These are phyloP conservation scores for Drosophila subquinaria DNA, from an alignment of 2,888 invertebrate genomes.

Conservation along the genomic window DNA sequence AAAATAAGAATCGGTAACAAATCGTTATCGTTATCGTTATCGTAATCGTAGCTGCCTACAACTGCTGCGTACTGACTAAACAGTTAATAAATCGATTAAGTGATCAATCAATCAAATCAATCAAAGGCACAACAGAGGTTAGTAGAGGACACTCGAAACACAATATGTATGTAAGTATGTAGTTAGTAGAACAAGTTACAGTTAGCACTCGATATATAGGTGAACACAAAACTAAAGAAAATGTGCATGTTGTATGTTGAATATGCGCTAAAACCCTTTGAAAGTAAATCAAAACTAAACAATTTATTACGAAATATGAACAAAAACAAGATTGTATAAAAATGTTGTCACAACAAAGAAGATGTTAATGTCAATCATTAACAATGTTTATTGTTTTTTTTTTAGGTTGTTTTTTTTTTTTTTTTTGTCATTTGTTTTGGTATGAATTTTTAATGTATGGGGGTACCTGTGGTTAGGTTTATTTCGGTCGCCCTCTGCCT, in stretches of 20 bases:
- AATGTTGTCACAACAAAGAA: conserved; percentile 71
- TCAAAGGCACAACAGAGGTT: conserved; percentile 71
- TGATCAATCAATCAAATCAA: conserved; percentile 44
- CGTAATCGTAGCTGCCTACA: too few species aligned
- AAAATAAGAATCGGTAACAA: conserved; percentile 18
- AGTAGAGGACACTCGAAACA: conserved; percentile 76
- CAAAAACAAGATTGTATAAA: conserved; percentile 44
- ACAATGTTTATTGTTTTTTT: conserved; percentile 42
- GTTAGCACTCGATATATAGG: conserved; percentile 74
- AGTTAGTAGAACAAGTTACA: conserved; percentile 77
- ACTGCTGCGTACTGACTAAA: conserved; percentile 71
- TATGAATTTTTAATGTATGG: conserved; percentile 82
- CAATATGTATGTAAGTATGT: conserved; percentile 57
- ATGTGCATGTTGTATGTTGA: conserved; percentile 65
- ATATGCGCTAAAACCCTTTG: conserved; percentile 65
- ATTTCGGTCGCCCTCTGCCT: conserved; percentile 97
- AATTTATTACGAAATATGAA: conserved; percentile 61
- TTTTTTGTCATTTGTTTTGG: conserved; percentile 52
- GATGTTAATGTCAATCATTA: conserved; percentile 64
- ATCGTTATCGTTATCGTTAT: conserved; percentile 30
- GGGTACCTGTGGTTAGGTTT: conserved; percentile 97
- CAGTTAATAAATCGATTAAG: conserved; percentile 50
- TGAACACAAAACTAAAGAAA: conserved; percentile 70
- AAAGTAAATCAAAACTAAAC: conserved; percentile 51
- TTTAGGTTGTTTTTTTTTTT: conserved; percentile 31